A percentile compares a stretch with the other conserved stretches of the same genome.
Evolutionary conservation across 2,113 vertebrate species (phyloP).

Genomic region (Mesembrinibis cayennensis): DNA sequence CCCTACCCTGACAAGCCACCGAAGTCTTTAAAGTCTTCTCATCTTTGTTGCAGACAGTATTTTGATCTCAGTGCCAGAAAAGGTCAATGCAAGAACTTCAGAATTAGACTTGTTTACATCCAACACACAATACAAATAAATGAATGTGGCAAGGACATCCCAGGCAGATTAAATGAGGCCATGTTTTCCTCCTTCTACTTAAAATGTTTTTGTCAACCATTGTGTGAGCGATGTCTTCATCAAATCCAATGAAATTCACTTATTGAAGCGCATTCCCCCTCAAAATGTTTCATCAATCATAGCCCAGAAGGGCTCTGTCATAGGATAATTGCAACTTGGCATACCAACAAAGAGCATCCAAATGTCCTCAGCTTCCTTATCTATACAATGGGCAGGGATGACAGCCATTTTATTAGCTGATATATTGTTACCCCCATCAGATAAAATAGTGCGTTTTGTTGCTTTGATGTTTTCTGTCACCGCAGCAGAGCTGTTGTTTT

Average conservation of each 20-base stretch:
- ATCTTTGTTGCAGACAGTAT: constrained; percentile 66
- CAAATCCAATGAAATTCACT: constrained; percentile 56
- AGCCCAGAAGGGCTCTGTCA: constrained; percentile 45
- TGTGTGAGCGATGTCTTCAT: constrained; percentile 40
- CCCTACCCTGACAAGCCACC: constrained; percentile 39
- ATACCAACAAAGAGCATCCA: constrained; percentile 43
- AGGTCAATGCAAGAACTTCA: constrained; percentile 55
- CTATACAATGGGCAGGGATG: constrained; percentile 43
- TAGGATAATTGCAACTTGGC: constrained; percentile 62
- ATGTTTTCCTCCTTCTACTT: background rate
- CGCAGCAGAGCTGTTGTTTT: constrained; percentile 20
- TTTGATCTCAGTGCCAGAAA: constrained; percentile 68
- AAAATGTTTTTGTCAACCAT: constrained; percentile 49
- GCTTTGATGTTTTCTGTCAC: constrained; percentile 62
- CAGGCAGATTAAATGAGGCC: constrained; percentile 21
- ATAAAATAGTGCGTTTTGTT: constrained; percentile 49
- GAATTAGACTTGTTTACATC: constrained; percentile 70
- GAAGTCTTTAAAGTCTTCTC: constrained; percentile 53
- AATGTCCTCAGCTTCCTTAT: constrained; percentile 47
- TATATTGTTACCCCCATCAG: constrained; percentile 69
- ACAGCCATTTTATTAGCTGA: constrained; percentile 73
- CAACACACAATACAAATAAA: constrained; percentile 28
- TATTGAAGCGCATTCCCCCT: constrained; percentile 13
- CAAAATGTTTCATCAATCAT: constrained; percentile 66
- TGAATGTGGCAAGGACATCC: constrained; percentile 62